Evolutionary conservation across 1,140 invertebrate genomes (phyloP).

Genomic region (Platyura marginata): DNA sequence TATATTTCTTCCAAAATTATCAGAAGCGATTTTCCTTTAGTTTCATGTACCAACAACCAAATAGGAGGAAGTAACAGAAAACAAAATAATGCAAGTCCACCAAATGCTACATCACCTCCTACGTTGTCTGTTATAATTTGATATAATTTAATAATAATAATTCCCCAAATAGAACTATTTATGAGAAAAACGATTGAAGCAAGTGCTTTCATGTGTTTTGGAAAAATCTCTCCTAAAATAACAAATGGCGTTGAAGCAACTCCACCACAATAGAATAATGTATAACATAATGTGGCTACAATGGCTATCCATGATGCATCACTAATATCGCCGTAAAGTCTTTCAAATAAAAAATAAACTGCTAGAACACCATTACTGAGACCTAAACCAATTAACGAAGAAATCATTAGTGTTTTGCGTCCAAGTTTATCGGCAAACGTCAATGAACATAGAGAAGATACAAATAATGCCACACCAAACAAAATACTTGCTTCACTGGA

Average conservation of each 20-base stretch:
- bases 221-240: neutral
- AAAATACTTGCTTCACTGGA: neutral
- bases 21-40: neutral
- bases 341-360: neutral
- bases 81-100: neutral
- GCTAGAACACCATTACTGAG: neutral
- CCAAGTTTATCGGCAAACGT: neutral
- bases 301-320: neutral
- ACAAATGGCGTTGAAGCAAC: neutral
- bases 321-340: neutral
- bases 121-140: neutral
- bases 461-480: neutral
- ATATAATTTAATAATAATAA: neutral
- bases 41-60: neutral
- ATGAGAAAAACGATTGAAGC: too few species aligned
- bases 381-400: neutral
- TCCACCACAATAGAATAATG: neutral
- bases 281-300: neutral
- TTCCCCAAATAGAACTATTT: too few species aligned
- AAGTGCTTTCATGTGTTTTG: neutral
- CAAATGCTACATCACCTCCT: neutral
- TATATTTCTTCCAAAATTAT: neutral
- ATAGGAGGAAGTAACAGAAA: neutral
- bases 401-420: neutral
- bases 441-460: neutral